Evolutionary conservation across 2,113 vertebrate species (phyloP), one percentile per base, ranked within the genome.

Genomic region (Suricata suricatta): DNA sequence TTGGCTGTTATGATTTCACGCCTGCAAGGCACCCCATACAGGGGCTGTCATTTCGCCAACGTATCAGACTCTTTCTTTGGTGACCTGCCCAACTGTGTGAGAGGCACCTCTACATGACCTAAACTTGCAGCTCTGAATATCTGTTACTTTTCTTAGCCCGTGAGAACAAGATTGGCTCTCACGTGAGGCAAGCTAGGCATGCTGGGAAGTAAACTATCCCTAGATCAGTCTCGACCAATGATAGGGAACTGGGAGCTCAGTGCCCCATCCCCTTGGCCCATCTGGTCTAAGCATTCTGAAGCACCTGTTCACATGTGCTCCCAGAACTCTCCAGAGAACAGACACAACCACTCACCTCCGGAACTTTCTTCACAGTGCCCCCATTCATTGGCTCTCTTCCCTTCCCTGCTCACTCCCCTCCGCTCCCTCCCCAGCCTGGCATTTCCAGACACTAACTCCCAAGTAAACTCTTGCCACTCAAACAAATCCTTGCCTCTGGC

Each of bases 261-360:
- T 14, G 41, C n/a, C 63, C n/a, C 60, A 35, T 63, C n/a, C 44
- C 77, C 33, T 19, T 54, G 23, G 12, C 21, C 7, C 16, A 17
- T 41, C 23, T 0, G 16, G 33, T 11, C 9, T n/a, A 77, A 71
- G 33, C 29, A 27, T 16, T 92, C 66, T 83, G n/a, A 17, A 38
- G 2, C 19, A 54, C 0, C 27, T 27, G 8, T 29, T 52, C 27
- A 35, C 29, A 27, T 9, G 16, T 13, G n/a, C 2, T 15, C 7
- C 54, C 11, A 64, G 47, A 33, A 13, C 7, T 50, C 50, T 27
- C 27, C 8, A 29, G 38, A 69, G 13, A 38, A 63, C 15, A 14
- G 13, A 38, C 35, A 64, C 33, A 16, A 4, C n/a, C 11, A 5
- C 44, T 31, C 64, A 84, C n/a, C 25, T n/a, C 25, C 77, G 35